Evolutionary conservation across 2,888 invertebrate genomes (phyloP), one percentile per base, ranked within the genome.

Genomic region (Rhynchonema sp.): DNA sequence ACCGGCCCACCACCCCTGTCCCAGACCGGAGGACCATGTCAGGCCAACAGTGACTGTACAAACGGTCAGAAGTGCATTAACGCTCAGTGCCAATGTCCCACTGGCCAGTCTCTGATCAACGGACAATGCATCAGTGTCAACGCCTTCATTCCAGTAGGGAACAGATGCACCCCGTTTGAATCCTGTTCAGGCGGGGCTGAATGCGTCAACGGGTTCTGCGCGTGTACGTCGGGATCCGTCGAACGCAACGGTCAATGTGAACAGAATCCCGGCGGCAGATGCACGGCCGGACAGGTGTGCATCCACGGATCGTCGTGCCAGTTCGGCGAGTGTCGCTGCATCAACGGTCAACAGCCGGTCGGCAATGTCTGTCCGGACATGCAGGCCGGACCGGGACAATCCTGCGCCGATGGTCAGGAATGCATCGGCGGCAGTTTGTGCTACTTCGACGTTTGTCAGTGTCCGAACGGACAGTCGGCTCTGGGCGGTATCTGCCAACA

Each of bases 391-490:
- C 58, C 58, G 2, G 29, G 28, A 6, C 30, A 53, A 1, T 53
- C 53, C 30, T 58, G 58, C 27, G 22, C 1, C 3, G 53, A 58
- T 2, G 53, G 69, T 1, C 65, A 71, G 56, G 58, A 59, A 28
- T 70, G 70, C 60, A 56, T 63, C 26, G 64, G 65, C 25, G 70
- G 69, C 25, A 64, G 65, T 22, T 62, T 61, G 1, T 72, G 72
- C 58, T 63, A 67, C 9, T 68, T 67, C 59, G 69, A 69, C 6
- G 62, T 65, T 29, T 70, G 70, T 59, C 64, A 66, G 61, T 69
- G 70, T 30, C 61, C 63, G 13, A 62, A 63, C 1, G 67, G 64
- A 17, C 62, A 64, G 30, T 57, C 63, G 38, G 61, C 63, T 1
- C 61, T 64, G 0, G 60, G 63, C 13, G 67, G 65, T 2, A 49